Evolutionary conservation across 2,888 invertebrate genomes (phyloP).

Genomic region (Cryptocephalus moraei): DNA sequence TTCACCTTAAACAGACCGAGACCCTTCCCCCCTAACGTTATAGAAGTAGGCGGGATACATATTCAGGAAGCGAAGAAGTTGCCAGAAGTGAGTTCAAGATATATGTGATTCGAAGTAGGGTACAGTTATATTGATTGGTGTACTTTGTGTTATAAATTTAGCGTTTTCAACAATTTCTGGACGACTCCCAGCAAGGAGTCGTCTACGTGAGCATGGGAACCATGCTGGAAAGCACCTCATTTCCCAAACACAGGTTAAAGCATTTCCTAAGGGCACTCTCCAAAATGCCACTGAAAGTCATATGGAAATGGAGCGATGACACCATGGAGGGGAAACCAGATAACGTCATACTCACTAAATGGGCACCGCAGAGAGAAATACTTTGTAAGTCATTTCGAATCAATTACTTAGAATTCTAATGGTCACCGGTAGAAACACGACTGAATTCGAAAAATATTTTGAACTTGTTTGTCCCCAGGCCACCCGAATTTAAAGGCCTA

Average conservation of each 20-base stretch:
- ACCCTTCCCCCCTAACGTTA: constrained; percentile 38
- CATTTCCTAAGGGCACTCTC: constrained; percentile 51
- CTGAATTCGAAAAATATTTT: neutral
- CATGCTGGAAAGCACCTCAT: constrained; percentile 53
- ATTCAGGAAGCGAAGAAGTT: constrained; percentile 28
- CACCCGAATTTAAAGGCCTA: constrained; percentile 58
- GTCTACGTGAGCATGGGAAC: constrained; percentile 72
- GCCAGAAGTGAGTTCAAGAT: constrained; percentile 18
- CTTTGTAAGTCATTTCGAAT: constrained; percentile 50
- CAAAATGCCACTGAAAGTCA: constrained; percentile 54
- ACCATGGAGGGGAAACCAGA: constrained; percentile 45
- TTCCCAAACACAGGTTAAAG: constrained; percentile 48
- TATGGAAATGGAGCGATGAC: constrained; percentile 72
- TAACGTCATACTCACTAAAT: constrained; percentile 52
- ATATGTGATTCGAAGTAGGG: too few species aligned
- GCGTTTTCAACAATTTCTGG: constrained; percentile 54
- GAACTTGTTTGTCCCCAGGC: constrained; percentile 35
- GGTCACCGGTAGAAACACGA: neutral
- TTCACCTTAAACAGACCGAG: constrained; percentile 34
- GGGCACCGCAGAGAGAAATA: constrained; percentile 71
- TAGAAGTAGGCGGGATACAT: constrained; percentile 47
- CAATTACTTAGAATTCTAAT: neutral
- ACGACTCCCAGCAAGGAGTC: constrained; percentile 54
- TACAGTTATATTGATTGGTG: too few species aligned
- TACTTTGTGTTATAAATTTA: constrained; percentile 19